Base-by-base conservation (phyloP, 2,888 invertebrate genomes). In the Hemaris fuciformis region DNA sequence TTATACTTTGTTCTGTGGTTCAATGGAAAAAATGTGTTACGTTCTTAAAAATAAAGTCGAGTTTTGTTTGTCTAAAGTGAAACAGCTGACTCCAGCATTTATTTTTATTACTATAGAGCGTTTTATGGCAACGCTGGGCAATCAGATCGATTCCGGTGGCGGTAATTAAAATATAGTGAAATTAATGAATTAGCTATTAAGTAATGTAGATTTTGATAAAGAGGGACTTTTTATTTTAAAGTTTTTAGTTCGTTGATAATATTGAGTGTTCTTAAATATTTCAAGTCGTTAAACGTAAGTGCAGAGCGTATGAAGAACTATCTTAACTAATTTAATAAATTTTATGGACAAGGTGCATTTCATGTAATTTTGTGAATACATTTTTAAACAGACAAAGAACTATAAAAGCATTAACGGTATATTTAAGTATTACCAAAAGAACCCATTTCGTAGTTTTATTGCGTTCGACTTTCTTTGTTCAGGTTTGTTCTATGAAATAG, bases 61-160 rank as follows among this genome's bases (percentile, higher is more conserved):
- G 38, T 8, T 15, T 53, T 25, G 23, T 0, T 18, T 31, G 27
- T 4, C 8, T 2, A 10, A 10, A n/a, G 10, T 10, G 1, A 18
- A 53, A 53, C 53, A 53, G 53, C 53, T 53, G 53, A 53, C 27
- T 31, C 31, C 27, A 53, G 18, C 53, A 27, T 53, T 53, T 27
- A 53, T 53, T 53, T 53, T 53, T 53, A 53, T 53, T 53, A 53
- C 31, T 10, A 20, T 53, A 15, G 53, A 18, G 1, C 53, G 3
- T 31, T 53, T 53, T 53, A 53, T 53, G 53, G 31, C 31, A 18
- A 53, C 10, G 27, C 25, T 27, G 27, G 53, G 46, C 23, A 46
- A 46, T 46, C 31, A 31, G 53, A 31, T 53, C 53, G 53, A 53
- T 53, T 53, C 53, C 53, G 53, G 53, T 53, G 53, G 53, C 53